Base-by-base conservation (phyloP, 1,140 invertebrate genomes). In the Vanessa tameamea region DNA sequence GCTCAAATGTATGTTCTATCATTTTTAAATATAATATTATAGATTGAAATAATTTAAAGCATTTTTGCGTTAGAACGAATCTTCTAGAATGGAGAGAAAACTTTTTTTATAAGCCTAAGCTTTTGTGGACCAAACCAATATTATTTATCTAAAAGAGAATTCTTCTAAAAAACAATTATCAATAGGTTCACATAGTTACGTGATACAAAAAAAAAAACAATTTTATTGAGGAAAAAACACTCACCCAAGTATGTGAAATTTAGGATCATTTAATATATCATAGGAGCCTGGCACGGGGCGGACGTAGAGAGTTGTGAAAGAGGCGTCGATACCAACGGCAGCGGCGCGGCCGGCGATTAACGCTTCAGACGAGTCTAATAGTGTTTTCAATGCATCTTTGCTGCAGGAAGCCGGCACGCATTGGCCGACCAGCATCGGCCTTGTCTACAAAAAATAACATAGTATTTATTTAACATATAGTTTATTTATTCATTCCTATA, bases 221-320 rank as follows among this genome's bases (percentile, higher is more conserved):
- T 48, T 15, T 50, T 12, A 50, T 50, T n/a, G 14, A 13, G 5
- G 3, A 8, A 53, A 47, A 11, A 8, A 47, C 37, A 72, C 73
- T 95, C 91, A 97, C 96, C 94, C 94, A 48, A 97, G 91, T 73
- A 97, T 94, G 82, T 95, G 95, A 73, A 97, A 94, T 86, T 96
- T 97, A 13, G 94, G 86, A 89, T 97, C 96, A 12, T 89, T 84
- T 82, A 94, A 94, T 26, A 96, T 82, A 16, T 93, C 94, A 81
- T 97, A 97, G 55, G 94, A 86, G 53, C 95, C 96, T 2, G 96
- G 96, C 7, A 97, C 95, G 0, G 94, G 90, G 50, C 96, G 94
- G 6, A 97, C 94, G 51, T 92, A 93, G 15, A 96, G 85, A 3
- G 97, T 93, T n/a, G 78, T 84, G 15, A 95, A 78, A 65, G 86